Evolutionary conservation across 1,140 invertebrate genomes (phyloP).

Genomic region (Akabosia matsudoensis): DNA sequence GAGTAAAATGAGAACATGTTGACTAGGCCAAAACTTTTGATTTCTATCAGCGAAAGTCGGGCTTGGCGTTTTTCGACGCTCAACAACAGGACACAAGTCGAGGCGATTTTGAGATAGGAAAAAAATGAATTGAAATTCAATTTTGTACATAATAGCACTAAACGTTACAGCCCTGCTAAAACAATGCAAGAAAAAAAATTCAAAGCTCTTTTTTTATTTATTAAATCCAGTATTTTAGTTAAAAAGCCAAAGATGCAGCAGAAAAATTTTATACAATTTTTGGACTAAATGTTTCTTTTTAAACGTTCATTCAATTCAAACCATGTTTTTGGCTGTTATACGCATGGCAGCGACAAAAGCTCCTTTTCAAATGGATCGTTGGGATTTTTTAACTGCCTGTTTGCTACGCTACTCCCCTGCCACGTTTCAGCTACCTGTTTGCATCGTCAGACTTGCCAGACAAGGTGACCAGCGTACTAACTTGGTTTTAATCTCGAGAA

Average conservation of each 20-base stretch:
- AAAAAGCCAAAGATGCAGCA: not conserved
- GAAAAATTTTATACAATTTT: not conserved
- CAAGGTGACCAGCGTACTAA: constrained; percentile 3
- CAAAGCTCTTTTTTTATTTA: too few species aligned
- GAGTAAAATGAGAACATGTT: not conserved
- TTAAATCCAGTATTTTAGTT: not conserved
- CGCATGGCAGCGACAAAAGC: not conserved
- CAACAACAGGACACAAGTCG: not conserved
- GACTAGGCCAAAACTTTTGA: not conserved
- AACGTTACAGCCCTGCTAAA: too few species aligned
- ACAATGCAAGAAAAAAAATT: too few species aligned
- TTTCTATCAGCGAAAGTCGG: not conserved
- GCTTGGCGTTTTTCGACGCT: too few species aligned
- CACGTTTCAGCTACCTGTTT: not conserved
- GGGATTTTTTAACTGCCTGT: not conserved
- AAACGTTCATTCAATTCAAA: not conserved
- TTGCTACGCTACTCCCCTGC: not conserved
- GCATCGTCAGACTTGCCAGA: not conserved
- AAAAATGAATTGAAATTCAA: not conserved
- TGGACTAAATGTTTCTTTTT: not conserved
- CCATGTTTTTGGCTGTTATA: too few species aligned
- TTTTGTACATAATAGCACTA: too few species aligned
- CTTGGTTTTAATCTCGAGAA: not conserved
- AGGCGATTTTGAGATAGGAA: not conserved
- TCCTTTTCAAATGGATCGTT: not conserved